These are phyloP conservation scores for Leptinotarsa undecemlineata DNA, from an alignment of 1,140 invertebrate genomes.

Conservation along the genomic window DNA sequence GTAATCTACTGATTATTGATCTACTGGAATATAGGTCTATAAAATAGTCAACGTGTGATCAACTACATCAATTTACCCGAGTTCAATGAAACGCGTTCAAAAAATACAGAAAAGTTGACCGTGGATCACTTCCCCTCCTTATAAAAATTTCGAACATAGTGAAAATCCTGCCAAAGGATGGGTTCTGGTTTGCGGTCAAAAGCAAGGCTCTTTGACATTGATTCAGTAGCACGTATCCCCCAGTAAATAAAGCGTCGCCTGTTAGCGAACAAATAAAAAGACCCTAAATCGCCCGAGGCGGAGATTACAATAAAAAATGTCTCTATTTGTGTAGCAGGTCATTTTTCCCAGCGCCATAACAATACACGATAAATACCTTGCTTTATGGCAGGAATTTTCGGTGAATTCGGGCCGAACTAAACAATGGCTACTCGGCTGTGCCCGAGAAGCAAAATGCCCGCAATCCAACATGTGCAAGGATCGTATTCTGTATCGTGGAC, in stretches of 20 bases:
- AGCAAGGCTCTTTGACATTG: conserved; percentile 22
- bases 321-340: conserved; percentile 34
- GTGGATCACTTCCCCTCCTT: neutral
- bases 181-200: neutral
- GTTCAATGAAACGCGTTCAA: too few relatives aligned
- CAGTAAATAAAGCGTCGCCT: conserved; percentile 17
- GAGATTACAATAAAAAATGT: conserved; percentile 40
- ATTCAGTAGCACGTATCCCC: conserved; percentile 22
- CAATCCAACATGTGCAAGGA: conserved; percentile 37
- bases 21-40: too few relatives aligned
- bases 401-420: conserved; percentile 36
- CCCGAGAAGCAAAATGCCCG: conserved; percentile 33
- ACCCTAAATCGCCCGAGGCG: conserved; percentile 8
- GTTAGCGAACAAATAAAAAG: conserved; percentile 23
- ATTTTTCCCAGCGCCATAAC: conserved; percentile 36
- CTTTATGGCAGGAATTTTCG: conserved; percentile 32
- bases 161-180: neutral
- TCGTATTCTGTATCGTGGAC: conserved; percentile 32
- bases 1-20: too few relatives aligned
- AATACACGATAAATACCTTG: conserved; percentile 41
- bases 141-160: neutral
- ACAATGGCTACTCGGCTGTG: conserved; percentile 25
- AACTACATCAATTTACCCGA: too few relatives aligned
- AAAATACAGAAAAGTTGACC: too few relatives aligned
- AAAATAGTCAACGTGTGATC: too few relatives aligned